Conservation (phyloP, 2,797 vertebrate species). For the Phalloptychus januarius region DNA sequence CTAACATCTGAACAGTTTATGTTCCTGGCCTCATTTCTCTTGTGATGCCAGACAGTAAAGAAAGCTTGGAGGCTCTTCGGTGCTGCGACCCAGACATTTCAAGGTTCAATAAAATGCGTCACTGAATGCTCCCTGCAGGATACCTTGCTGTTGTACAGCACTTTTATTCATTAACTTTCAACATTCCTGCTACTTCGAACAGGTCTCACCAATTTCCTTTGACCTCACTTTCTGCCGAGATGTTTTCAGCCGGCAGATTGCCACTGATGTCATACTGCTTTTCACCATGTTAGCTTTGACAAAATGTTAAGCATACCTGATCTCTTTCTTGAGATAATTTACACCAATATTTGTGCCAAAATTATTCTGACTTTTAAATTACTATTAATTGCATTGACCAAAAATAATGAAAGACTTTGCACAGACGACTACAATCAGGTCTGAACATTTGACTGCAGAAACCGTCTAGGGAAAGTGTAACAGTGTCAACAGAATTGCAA, state of each 20-base stretch:
- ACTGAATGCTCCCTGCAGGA: constrained; percentile 15
- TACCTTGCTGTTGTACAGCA: constrained; percentile 16
- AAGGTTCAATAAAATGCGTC: constrained; percentile 50
- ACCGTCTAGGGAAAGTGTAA: constrained; percentile 53
- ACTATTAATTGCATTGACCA: not conserved
- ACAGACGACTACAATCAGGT: not conserved
- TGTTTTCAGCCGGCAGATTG: constrained; percentile 34
- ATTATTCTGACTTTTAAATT: not conserved
- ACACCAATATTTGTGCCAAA: not conserved
- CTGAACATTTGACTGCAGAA: constrained; percentile 46
- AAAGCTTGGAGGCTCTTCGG: constrained; percentile 13
- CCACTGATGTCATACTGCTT: constrained; percentile 9
- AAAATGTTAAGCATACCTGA: not conserved
- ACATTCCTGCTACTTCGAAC: constrained; percentile 30
- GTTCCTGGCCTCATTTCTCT: constrained; percentile 31
- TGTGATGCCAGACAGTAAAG: constrained; percentile 17
- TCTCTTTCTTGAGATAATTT: not conserved
- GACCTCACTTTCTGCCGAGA: constrained; percentile 24
- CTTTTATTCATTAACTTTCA: constrained; percentile 42
- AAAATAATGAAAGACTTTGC: not conserved
- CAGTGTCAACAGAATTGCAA: constrained; percentile 57
- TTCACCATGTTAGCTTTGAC: constrained; percentile 12
- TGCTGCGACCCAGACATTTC: constrained; percentile 35
- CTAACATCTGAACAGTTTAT: constrained; percentile 5
- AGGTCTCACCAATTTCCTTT: constrained; percentile 35